Evolutionary conservation across 2,888 invertebrate species (phyloP), one percentile per base, ranked within the genome.

Genomic region (Eupithecia pulchellata): DNA sequence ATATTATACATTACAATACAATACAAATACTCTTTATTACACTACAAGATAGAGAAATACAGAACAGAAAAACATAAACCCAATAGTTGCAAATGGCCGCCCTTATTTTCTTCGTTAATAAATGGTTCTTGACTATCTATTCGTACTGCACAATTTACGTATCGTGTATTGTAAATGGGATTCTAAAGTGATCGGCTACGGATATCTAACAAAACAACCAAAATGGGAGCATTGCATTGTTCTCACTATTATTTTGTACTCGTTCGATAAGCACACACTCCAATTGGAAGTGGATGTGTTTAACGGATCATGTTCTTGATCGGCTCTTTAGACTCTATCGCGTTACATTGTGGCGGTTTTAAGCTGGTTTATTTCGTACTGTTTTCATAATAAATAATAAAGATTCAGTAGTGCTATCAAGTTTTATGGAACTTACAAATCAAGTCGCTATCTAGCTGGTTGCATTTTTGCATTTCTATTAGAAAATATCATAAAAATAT

Each of bases 181-280:
- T 69, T 75, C 70, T 76, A 79, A 82, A 82, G 78, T 78, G 84
- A 87, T 86, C 84, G 84, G 81, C 83, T 82, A 82, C 82, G 82
- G 82, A 84, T 87, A 86, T 86, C 86, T 79, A 83, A 61, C 61
- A 34, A 82, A 83, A 85, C 87, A 89, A 66, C 66, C 70, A 55
- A 72, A 73, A 75, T 86, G 84, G 84, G 86, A 87, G 83, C 85
- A 84, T 86, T 83, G 90, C 89, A 92, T 93, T 93, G 93, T 93
- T 93, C 91, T 91, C 87, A 84, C 84, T 88, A 85, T 83, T 89
- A 91, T 93, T 60, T 89, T 91, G 67, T 64, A 61, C 39, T 61
- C 25, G 91, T 92, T 84, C 85, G 93, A 93, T 94, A 93, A 93
- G 92, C 89, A 77, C 79, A 81, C 87, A 89, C 91, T 92, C 87